These are phyloP conservation scores for Hippocampus zosterae DNA, from an alignment of 2,113 vertebrate species.

Conservation along the genomic window DNA sequence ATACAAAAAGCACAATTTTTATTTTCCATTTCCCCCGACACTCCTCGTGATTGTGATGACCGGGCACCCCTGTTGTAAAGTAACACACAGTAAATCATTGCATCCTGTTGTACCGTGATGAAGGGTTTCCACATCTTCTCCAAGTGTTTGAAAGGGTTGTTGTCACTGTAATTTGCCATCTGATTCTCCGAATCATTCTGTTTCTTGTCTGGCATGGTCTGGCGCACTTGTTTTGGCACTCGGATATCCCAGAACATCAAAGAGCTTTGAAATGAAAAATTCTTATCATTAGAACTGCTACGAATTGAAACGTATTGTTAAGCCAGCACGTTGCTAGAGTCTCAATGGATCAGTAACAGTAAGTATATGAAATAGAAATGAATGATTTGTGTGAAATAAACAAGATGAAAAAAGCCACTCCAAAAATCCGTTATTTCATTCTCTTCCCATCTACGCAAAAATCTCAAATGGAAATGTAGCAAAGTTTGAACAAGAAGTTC, in stretches of 20 bases:
- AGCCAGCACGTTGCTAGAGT: background rate
- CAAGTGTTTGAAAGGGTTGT: slow-evolving; percentile 75
- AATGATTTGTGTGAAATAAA: background rate
- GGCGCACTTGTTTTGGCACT: slow-evolving; percentile 31
- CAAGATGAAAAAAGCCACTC: too few relatives aligned
- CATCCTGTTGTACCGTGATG: slow-evolving; percentile 67
- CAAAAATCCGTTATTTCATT: too few relatives aligned
- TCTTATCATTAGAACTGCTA: background rate
- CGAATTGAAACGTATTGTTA: background rate
- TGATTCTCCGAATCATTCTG: slow-evolving; percentile 56
- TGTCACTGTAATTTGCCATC: slow-evolving; percentile 34
- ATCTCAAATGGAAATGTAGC: too few relatives aligned
- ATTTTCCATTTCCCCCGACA: too few relatives aligned
- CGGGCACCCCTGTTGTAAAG: too few relatives aligned
- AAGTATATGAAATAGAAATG: background rate
- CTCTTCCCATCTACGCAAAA: too few relatives aligned
- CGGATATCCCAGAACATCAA: slow-evolving; percentile 89
- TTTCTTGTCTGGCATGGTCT: slow-evolving; percentile 48
- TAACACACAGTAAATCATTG: too few relatives aligned
- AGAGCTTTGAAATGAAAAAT: slow-evolving; percentile 57
- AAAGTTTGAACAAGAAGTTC: too few relatives aligned
- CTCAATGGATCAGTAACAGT: background rate
- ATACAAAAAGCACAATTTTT: too few relatives aligned
- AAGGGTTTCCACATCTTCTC: slow-evolving; percentile 85
- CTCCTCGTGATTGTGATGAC: too few relatives aligned